Base-by-base conservation (phyloP, 2,797 vertebrate genomes). In the Prunella strophiata region DNA sequence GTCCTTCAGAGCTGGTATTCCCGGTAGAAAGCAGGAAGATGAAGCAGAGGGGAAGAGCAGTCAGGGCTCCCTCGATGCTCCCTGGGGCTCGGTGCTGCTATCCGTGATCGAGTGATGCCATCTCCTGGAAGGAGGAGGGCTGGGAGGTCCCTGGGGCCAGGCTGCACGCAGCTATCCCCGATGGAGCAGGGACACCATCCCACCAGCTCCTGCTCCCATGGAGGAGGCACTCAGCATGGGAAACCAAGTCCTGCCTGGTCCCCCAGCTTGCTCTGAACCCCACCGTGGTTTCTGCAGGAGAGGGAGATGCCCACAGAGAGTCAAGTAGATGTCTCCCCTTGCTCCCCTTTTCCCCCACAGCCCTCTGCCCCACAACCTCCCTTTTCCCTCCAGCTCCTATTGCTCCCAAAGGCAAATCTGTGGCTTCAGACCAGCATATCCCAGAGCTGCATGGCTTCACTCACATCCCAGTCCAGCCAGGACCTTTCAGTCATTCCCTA, bases 31-130 rank as follows among this genome's bases (percentile, higher is more conserved):
- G 40, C 43, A 20, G 36, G 62, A 3, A 2, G 78, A 26, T 9
- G 7, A 30, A 40, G 45, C 0, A 0, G 14, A 67, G 38, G 45
- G 17, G 27, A 16, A 38, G n/a, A 59, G 47, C 8, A 3, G 36
- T 3, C 65, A 72, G 36, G 34, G 48, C 21, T 85, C 45, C 55
- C 71, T 51, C 0, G 1, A 1, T 5, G 3, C 36, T 85, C 84
- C 79, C 66, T 21, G 50, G 81, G 85, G 72, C 63, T 57, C 7
- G 0, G 52, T 10, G 36, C 75, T 75, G 82, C 67, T 79, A 92
- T 95, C 70, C 1, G 11, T 90, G 96, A 95, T 94, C 73, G 11
- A 93, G 83, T 83, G 97, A 94, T 94, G 93, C 96, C 97, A 96
- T 75, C 97, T 95, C 93, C 95, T 97, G 97, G 97, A 94, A 82